A percentile compares a stretch with the other conserved stretches of the same genome.
These are phyloP conservation scores for Cheilosia urbana DNA, from an alignment of 2,888 invertebrate species.

Conservation along the genomic window DNA sequence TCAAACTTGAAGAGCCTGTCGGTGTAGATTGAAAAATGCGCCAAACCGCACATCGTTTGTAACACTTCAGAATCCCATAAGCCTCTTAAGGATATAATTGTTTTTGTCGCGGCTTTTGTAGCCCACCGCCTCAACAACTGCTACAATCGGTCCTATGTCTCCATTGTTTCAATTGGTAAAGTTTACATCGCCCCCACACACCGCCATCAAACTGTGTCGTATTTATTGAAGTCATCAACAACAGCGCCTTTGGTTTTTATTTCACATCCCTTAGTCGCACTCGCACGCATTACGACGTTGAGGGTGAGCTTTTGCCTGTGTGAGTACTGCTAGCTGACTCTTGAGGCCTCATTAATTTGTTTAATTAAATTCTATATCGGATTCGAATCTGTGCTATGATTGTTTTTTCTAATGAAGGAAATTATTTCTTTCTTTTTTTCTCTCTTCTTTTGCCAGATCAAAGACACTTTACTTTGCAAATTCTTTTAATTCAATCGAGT, in stretches of 20 bases:
- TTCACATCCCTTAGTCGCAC: constrained; percentile 21
- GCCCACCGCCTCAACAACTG: constrained; percentile 35
- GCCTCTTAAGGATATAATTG: constrained; percentile 65
- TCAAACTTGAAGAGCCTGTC: constrained; percentile 50
- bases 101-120: constrained; percentile 44
- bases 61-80: constrained; percentile 43
- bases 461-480: constrained; percentile 36
- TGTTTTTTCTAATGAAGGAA: neutral
- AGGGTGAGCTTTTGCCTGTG: constrained; percentile 10
- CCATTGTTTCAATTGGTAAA: constrained; percentile 61
- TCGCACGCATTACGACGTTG: constrained; percentile 35
- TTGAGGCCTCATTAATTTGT: constrained; percentile 41
- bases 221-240: constrained; percentile 37
- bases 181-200: constrained; percentile 24
- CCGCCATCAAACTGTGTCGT: constrained; percentile 22
- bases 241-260: constrained; percentile 47
- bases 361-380: constrained; percentile 61
- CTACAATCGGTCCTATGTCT: constrained; percentile 41
- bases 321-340: neutral
- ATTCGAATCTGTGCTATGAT: constrained; percentile 24
- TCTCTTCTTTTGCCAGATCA: constrained; percentile 33
- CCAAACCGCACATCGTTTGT: neutral
- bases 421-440: neutral
- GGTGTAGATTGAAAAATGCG: constrained; percentile 26
- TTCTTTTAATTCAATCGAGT: neutral